Evolutionary conservation across 2,113 vertebrate genomes (phyloP).

Genomic region (Todiramphus saurophagus): DNA sequence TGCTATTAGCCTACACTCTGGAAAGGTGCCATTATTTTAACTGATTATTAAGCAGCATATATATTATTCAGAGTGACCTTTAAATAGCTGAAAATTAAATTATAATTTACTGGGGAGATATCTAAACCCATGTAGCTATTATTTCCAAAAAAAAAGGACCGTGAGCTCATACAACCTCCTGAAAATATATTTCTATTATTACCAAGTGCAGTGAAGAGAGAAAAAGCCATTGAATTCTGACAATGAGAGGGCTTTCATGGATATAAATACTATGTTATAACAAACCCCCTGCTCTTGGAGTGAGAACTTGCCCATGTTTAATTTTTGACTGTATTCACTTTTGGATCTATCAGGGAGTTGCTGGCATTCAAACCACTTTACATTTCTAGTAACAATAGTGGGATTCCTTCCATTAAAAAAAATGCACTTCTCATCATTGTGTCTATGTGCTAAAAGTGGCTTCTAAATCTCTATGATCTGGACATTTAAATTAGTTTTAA

Average conservation of each 20-base stretch:
- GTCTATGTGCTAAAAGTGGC: background rate
- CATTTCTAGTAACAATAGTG: background rate
- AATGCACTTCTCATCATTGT: background rate
- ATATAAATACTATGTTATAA: background rate
- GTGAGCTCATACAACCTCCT: background rate
- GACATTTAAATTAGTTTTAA: background rate
- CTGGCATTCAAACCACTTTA: background rate
- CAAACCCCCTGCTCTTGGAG: background rate
- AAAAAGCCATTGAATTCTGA: background rate
- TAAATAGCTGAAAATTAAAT: constrained; percentile 67
- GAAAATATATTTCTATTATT: constrained; percentile 38
- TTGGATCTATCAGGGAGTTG: background rate
- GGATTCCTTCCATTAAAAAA: background rate
- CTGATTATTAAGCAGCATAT: constrained; percentile 55
- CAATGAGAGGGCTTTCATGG: background rate
- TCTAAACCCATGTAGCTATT: constrained; percentile 10
- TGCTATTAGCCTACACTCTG: background rate
- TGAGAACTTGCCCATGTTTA: background rate
- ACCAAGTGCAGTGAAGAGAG: background rate
- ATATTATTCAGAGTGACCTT: constrained; percentile 49
- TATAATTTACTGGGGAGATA: constrained; percentile 56
- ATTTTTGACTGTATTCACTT: background rate
- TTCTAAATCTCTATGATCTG: background rate
- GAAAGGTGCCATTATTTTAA: constrained; percentile 47
- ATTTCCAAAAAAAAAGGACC: background rate